Base-by-base conservation (phyloP, 37 sponge, comb jelly and placozoan species). In the Cliona cf. orientalis region DNA sequence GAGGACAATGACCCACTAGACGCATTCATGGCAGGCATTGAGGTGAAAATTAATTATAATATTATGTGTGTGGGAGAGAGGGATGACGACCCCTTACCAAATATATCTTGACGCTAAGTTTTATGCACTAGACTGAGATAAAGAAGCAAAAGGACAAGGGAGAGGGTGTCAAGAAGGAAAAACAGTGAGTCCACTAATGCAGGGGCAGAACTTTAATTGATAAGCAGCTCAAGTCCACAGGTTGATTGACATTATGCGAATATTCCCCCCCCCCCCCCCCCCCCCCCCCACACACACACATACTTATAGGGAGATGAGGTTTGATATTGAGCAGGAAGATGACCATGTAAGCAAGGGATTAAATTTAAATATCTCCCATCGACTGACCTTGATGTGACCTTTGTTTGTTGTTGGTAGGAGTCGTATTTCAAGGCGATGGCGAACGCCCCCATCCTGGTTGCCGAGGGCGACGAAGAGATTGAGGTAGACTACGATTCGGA, bases 11-110 rank as follows among this genome's bases (percentile, higher is more conserved):
- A 98, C 49, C 95, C 99, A 17, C 61, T 98, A 76, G 99, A 98
- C 58, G 96, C 99, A 45, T 98, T 98, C 82, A 98, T 98, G 99
- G 92, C 96, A 29, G 86, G 81, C n/a, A 90, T 98, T 37, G 90
- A 93, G 92, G 92, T 84, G 61, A 21, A 36, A 72, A 29, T 12
- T 19, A 75, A 43, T 1, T 19, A 75, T 32, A 4, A 59, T 35
- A 36, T 34, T 58, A 58, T 32, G 21, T 12, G 69, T 69, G 69
- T 69, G 34, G 19, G 42, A 41, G 41, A 1, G 28, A 58, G 69
- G 4, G 32, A 69, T 2, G 23, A 55, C 28, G 53, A 19, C 58
- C 66, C 28, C 5, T 6, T 61, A 61, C 28, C 28, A 61, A 53
- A 12, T 12, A 26, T 61, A 31, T 61, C 62, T 31, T 61, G 19